phyloP scores from a whole-genome alignment of 2,797 vertebrate genomes.

The Tenualosa thibaudeaui region DNA sequence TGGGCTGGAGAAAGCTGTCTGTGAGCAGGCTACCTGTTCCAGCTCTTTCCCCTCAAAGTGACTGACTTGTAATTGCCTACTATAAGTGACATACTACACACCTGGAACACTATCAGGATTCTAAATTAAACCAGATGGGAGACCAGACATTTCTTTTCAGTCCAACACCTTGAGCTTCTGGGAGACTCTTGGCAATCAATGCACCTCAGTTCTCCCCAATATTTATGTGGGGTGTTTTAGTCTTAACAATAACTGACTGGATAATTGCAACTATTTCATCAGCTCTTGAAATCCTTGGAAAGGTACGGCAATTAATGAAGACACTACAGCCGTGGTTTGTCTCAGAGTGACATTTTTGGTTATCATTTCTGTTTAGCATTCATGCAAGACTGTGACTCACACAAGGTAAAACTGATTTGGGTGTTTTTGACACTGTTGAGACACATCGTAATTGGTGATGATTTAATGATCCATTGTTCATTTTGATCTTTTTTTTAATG shows the following conservation, averaged over 20 bases:
- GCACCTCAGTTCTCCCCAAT: neutral
- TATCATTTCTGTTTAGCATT: neutral
- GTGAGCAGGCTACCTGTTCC: neutral
- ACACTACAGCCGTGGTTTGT: neutral
- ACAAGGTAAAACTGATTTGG: neutral
- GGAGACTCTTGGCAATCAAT: neutral
- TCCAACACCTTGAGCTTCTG: neutral
- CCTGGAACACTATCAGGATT: neutral
- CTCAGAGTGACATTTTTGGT: neutral
- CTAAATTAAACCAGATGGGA: neutral
- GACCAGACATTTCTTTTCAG: neutral
- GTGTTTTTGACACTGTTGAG: neutral
- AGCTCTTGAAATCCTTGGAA: neutral
- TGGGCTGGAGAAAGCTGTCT: neutral
- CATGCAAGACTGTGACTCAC: neutral
- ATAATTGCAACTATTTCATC: neutral
- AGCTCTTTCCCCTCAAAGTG: neutral
- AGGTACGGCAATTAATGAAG: neutral
- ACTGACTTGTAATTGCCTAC: too few relatives aligned
- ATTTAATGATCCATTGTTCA: neutral
- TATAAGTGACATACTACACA: too few relatives aligned
- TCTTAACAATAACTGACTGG: neutral
- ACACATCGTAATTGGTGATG: neutral
- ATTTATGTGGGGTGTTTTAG: neutral
- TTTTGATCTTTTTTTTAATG: neutral